Base-by-base conservation (phyloP, 2,888 invertebrate genomes). In the Ophion costatus region DNA sequence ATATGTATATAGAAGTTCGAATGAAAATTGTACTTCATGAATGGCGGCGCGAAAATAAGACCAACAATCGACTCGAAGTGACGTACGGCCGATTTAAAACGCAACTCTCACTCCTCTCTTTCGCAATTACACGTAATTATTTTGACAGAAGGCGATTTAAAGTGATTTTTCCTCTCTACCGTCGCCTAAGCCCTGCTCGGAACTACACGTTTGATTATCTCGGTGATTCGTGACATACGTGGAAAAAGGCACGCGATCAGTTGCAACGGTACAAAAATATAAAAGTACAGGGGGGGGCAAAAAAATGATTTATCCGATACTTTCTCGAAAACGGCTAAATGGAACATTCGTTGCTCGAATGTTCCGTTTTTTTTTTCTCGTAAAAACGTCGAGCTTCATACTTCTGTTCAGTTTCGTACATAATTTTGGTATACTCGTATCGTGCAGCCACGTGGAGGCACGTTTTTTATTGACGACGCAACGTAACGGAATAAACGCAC, bases 251-350 rank as follows among this genome's bases (percentile, higher is more conserved):
- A 91, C 91, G 14, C 45, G 90, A 90, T 89, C 87, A 90, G 86
- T 89, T 87, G 89, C 87, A 89, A 90, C 87, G 84, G 90, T 92
- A 91, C 88, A 91, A 92, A 92, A 91, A 90, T 91, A 91, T 89
- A 89, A 75, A 78, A 81, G 29, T 63, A 80, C 74, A 78, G 67
- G 5, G 64, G 90, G n/a, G n/a, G n/a, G n/a, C n/a, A 88, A 63
- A 14, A 59, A 90, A 89, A 90, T 84, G 90, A 88, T 88, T 88
- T 84, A 83, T 86, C 88, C 83, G 87, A 80, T 86, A 24, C 6
- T 14, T 78, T 10, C 56, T 63, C 63, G 69, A 51, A 11, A 14
- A 75, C 42, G 29, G 51, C 38, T 42, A 14, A 29, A 71, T 73
- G 20, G 17, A 59, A 80, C 45, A 20, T 67, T 67, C 20, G 67